A percentile compares a stretch with the other conserved stretches of the same genome.
Evolutionary conservation across 2,888 invertebrate species (phyloP).

Genomic region (Sminthurides aquaticus): DNA sequence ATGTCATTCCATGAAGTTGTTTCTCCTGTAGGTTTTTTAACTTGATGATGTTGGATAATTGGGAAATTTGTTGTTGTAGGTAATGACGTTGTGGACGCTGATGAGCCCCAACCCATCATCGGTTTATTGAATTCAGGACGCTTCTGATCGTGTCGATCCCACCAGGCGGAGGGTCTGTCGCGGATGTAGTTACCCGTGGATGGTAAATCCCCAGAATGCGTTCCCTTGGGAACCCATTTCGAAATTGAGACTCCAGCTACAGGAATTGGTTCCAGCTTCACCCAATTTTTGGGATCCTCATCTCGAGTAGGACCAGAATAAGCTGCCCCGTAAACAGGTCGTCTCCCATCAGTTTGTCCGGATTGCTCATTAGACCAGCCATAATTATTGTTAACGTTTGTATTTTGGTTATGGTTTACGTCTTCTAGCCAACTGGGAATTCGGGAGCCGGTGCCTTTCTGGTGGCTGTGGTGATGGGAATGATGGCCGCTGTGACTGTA

Average conservation of each 20-base stretch:
- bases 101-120: conserved; percentile 21
- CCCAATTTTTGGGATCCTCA: conserved; percentile 38
- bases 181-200: conserved; percentile 36
- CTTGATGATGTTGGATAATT: not conserved
- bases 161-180: conserved; percentile 26
- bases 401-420: conserved; percentile 5
- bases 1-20: conserved; percentile 36
- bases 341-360: conserved; percentile 6
- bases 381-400: conserved; percentile 9
- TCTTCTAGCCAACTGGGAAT: conserved; percentile 40
- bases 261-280: conserved; percentile 41
- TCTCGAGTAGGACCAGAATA: conserved; percentile 16
- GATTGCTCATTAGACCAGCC: conserved; percentile 8
- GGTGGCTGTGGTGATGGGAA: conserved; percentile 3
- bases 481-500: conserved; percentile 24
- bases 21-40: conserved; percentile 1
- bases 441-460: conserved; percentile 29
- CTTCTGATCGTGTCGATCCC: conserved; percentile 12
- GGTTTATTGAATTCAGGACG: conserved; percentile 12
- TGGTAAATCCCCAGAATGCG: conserved; percentile 34
- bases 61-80: conserved; percentile 21
- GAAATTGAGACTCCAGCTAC: conserved; percentile 40
- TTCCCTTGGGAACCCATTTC: conserved; percentile 43
- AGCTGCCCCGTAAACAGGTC: conserved; percentile 1
- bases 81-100: conserved; percentile 18